Evolutionary conservation across 2,888 invertebrate genomes (phyloP).

Genomic region (Aporophyla nigra): DNA sequence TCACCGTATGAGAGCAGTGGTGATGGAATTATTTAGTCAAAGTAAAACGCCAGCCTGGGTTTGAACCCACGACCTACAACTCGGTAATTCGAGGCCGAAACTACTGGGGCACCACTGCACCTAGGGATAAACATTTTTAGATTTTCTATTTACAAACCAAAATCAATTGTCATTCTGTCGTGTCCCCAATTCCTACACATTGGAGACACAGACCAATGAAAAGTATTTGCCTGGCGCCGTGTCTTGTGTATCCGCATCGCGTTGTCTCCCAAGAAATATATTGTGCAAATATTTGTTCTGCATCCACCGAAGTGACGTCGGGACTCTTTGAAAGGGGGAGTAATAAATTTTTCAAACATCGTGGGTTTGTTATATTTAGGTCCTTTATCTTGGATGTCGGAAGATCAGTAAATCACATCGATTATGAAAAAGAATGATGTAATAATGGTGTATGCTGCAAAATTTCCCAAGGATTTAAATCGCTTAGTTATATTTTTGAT

Average conservation of each 20-base stretch:
- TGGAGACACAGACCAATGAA: slow-evolving; percentile 37
- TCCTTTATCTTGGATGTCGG: slow-evolving; percentile 13
- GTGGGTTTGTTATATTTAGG: slow-evolving; percentile 8
- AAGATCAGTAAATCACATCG: slow-evolving; percentile 15
- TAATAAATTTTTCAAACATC: slow-evolving; percentile 42
- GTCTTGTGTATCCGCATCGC: slow-evolving; percentile 29
- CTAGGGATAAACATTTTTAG: no score
- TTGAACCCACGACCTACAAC: no score
- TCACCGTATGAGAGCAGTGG: no score
- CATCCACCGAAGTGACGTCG: slow-evolving; percentile 30
- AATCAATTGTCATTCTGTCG: not conserved
- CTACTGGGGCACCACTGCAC: no score
- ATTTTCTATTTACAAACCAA: not conserved
- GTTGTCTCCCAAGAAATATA: slow-evolving; percentile 53
- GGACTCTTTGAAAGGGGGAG: slow-evolving; percentile 30
- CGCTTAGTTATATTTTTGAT: not conserved
- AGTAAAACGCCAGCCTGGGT: no score
- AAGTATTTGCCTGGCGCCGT: slow-evolving; percentile 39
- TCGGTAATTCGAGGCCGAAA: no score
- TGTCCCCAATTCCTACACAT: slow-evolving; percentile 5
- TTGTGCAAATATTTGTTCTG: slow-evolving; percentile 60
- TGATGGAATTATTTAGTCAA: no score
- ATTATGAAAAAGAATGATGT: slow-evolving; percentile 6
- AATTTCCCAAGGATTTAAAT: not conserved
- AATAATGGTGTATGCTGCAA: not conserved